Evolutionary conservation across 2,113 vertebrate genomes (phyloP).

Genomic region (Isurus oxyrinchus): DNA sequence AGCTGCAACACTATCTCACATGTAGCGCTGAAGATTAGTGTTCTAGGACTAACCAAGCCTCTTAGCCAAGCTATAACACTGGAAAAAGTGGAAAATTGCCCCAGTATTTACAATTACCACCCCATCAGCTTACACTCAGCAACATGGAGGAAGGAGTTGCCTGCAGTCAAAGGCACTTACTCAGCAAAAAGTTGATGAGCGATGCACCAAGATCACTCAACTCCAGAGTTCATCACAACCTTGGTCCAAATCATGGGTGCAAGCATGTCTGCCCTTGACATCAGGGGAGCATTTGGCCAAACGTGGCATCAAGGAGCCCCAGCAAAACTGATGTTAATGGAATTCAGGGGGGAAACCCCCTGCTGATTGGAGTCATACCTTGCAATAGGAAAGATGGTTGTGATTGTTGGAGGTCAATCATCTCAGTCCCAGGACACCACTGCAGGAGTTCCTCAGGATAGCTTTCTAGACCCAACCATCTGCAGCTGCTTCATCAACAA

Average conservation of each 20-base stretch:
- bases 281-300: neutral
- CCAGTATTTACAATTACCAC: neutral
- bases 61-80: neutral
- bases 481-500: neutral
- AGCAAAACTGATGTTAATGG: neutral
- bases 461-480: too few species aligned
- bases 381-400: neutral
- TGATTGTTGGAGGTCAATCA: neutral
- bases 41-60: neutral
- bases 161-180: neutral
- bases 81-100: neutral
- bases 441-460: neutral
- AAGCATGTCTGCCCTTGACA: too few species aligned
- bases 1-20: neutral
- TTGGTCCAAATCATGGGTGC: neutral
- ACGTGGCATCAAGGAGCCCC: neutral
- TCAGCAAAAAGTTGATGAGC: neutral
- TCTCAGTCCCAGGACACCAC: neutral
- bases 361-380: neutral
- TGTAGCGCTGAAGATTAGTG: neutral
- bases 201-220: neutral
- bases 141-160: neutral
- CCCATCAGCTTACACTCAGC: too few species aligned
- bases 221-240: neutral
- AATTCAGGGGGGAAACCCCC: neutral